Conservation (phyloP, 2,888 invertebrate genomes). For the Aspidiotus rigidus region DNA sequence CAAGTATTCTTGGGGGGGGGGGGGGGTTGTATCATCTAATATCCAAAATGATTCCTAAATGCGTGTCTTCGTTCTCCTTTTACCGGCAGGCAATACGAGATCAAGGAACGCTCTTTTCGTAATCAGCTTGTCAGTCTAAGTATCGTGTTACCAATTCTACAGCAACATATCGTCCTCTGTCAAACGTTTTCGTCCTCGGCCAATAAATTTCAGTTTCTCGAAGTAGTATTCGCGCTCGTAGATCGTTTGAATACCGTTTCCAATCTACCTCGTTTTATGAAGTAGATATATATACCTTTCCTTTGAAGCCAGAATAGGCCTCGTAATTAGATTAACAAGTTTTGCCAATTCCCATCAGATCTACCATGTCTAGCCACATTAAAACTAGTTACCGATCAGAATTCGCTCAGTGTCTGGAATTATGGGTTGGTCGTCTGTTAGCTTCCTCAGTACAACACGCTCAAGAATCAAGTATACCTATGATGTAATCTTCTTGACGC, state of each 20-base stretch:
- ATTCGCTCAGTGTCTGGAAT: slow-evolving; percentile 54
- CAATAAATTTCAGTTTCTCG: slow-evolving; percentile 64
- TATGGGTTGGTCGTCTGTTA: slow-evolving; percentile 49
- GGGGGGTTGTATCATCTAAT: too few species aligned
- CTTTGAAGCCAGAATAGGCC: background rate
- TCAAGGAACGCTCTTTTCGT: slow-evolving; percentile 50
- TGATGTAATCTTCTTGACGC: background rate
- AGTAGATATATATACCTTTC: slow-evolving; percentile 40
- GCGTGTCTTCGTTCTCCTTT: background rate
- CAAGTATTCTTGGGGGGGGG: too few species aligned
- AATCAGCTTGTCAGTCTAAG: slow-evolving; percentile 50
- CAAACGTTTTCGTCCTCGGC: slow-evolving; percentile 62
- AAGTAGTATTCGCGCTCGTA: slow-evolving; percentile 57
- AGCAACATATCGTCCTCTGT: slow-evolving; percentile 59
- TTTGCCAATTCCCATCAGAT: slow-evolving; percentile 48
- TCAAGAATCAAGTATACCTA: slow-evolving; percentile 26
- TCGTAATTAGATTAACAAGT: background rate
- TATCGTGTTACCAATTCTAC: slow-evolving; percentile 57
- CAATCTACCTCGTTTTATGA: slow-evolving; percentile 53
- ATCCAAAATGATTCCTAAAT: background rate
- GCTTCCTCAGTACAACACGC: slow-evolving; percentile 24
- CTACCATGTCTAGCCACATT: slow-evolving; percentile 66
- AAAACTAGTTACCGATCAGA: slow-evolving; percentile 55
- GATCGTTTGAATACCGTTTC: slow-evolving; percentile 57
- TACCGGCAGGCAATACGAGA: slow-evolving; percentile 44